Base-by-base conservation (phyloP, 2,113 vertebrate genomes). In the Pseudonaja textilis region DNA sequence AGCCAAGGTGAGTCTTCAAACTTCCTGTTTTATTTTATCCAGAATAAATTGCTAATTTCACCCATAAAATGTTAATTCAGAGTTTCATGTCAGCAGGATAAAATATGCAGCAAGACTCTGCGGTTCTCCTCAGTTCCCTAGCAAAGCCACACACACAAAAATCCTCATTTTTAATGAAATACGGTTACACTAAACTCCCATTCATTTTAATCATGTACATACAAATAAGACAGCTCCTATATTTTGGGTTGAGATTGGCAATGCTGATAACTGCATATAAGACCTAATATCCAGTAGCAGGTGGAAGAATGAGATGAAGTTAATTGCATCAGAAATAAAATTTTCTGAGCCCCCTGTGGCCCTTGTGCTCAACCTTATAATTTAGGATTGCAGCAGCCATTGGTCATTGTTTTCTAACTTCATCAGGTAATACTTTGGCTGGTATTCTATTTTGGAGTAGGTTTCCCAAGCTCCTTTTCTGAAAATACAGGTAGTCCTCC, bases 1-100 rank as follows among this genome's bases (percentile, higher is more conserved):
- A 97, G 97, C 98, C 5, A 99, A 99, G 98, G 99, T 99, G 93
- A 97, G 97, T 94, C 45, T 93, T 59, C 61, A 92, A 34, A 59
- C 42, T 18, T n/a, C 86, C 4, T 94, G 81, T 91, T 26, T 45
- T 16, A 52, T 57, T 10, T n/a, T n/a, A 54, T 56, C 3, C 26
- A 34, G 52, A 50, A 6, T 57, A 50, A 57, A 74, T 89, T 54
- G 56, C 25, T 34, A 23, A 6, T 50, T 59, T 57, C 12, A 3
- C n/a, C n/a, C 52, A 8, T 9, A 23, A 54, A 39, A 91, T 16
- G 39, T 91, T 85, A 91, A 91, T 54, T 25, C 50, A 26, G 4
- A 26, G 7, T n/a, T 86, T 45, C 56, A 7, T 26, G 7, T 56
- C 42, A 12, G 12, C 23, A 45, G 11, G 14, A 26, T 18, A 25